These are phyloP conservation scores for Mastacembelus armatus DNA, from an alignment of 2,797 vertebrate species.

Conservation along the genomic window DNA sequence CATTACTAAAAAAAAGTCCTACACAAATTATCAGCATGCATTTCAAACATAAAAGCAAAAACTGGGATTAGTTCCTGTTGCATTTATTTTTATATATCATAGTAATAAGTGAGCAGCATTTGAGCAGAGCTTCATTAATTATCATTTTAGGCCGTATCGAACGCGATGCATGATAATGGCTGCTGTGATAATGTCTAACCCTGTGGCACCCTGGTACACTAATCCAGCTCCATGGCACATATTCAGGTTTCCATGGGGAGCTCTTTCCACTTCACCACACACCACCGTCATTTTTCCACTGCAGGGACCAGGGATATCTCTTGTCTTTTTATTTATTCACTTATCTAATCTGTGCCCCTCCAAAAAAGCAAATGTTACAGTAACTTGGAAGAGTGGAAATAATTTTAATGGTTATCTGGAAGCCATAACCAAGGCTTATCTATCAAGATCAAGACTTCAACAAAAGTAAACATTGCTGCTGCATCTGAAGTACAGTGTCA, in stretches of 20 bases:
- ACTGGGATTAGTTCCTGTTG: too few relatives aligned
- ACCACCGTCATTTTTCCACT: slow-evolving; percentile 49
- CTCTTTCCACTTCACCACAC: slow-evolving; percentile 59
- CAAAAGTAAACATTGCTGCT: neutral
- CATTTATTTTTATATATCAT: too few relatives aligned
- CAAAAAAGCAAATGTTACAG: neutral
- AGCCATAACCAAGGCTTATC: neutral
- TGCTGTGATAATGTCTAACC: slow-evolving; percentile 66
- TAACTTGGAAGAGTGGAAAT: slow-evolving; percentile 17
- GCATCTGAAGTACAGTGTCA: neutral
- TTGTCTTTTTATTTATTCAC: slow-evolving; percentile 12
- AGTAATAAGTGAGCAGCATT: too few relatives aligned
- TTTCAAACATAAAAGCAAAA: too few relatives aligned
- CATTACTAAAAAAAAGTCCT: neutral
- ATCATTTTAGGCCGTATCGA: slow-evolving; percentile 58
- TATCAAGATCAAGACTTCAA: slow-evolving; percentile 2
- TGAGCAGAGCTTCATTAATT: too few relatives aligned
- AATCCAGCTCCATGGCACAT: slow-evolving; percentile 64
- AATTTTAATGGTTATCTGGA: neutral
- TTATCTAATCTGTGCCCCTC: slow-evolving; percentile 18
- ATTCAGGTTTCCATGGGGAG: slow-evolving; percentile 71
- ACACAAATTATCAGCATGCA: too few relatives aligned
- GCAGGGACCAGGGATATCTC: slow-evolving; percentile 1
- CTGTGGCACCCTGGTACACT: slow-evolving; percentile 58
- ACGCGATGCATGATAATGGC: slow-evolving; percentile 42